Evolutionary conservation across 2,113 vertebrate species (phyloP).

Genomic region (Leptocoma aspasia): DNA sequence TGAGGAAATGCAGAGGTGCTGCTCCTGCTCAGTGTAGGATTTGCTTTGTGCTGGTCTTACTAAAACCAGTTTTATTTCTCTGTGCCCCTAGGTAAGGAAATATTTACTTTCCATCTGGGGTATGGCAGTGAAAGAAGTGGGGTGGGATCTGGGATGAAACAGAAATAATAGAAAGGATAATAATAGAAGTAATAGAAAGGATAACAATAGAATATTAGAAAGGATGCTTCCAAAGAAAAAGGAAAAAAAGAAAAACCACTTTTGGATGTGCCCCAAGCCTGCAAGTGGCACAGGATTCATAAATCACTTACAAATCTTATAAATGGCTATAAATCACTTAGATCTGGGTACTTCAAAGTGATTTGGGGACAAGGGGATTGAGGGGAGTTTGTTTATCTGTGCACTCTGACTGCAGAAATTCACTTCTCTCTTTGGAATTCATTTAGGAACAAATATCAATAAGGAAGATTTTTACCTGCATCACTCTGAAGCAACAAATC

Average conservation of each 20-base stretch:
- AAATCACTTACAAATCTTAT: neutral
- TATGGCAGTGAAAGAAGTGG: neutral
- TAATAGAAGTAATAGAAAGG: too few species aligned
- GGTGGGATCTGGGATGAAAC: neutral
- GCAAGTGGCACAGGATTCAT: neutral
- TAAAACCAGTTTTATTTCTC: neutral
- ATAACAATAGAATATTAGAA: neutral
- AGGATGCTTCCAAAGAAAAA: neutral
- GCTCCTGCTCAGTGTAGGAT: fast-evolving
- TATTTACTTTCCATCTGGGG: neutral
- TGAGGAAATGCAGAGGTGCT: neutral
- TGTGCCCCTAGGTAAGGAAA: neutral
- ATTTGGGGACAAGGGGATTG: neutral
- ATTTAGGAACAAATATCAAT: neutral
- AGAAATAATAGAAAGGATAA: too few species aligned
- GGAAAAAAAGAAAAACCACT: fast-evolving
- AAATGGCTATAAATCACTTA: neutral
- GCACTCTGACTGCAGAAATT: neutral
- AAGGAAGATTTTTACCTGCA: neutral
- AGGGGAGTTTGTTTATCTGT: neutral
- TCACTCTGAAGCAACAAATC: neutral
- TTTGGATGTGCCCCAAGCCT: neutral
- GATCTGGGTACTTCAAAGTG: neutral
- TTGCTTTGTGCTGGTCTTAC: fast-evolving
- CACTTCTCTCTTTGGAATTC: neutral